Conservation (phyloP, 2,113 vertebrate species). For the Grantiella picta region DNA sequence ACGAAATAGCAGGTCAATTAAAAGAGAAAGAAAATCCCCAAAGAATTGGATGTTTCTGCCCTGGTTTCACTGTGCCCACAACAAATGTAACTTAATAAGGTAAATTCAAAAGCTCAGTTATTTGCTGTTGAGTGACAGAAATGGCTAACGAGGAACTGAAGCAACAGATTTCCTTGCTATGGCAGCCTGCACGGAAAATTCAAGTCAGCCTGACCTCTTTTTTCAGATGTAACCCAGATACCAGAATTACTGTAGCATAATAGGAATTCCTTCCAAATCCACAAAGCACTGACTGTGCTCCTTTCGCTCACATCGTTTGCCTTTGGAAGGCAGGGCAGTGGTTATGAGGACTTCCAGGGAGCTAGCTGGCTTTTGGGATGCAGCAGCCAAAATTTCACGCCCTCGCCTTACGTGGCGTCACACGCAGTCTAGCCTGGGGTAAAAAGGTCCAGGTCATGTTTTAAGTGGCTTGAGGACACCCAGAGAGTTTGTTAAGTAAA, state of each 20-base stretch:
- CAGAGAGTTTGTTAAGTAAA: not conserved
- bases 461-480: slow-evolving; percentile 25
- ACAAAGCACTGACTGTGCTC: slow-evolving; percentile 17
- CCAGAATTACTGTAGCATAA: slow-evolving; percentile 71
- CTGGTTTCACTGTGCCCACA: slow-evolving; percentile 28
- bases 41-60: not conserved
- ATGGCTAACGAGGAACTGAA: slow-evolving; percentile 43
- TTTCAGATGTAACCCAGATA: slow-evolving; percentile 66
- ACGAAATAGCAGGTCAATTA: slow-evolving; percentile 47
- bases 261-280: slow-evolving; percentile 73
- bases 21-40: slow-evolving; percentile 35
- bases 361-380: not conserved
- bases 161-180: slow-evolving; percentile 63
- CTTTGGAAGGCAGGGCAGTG: slow-evolving; percentile 31
- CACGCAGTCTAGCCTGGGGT: not conserved
- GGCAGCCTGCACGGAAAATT: slow-evolving; percentile 67
- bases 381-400: not conserved
- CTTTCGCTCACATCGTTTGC: not conserved
- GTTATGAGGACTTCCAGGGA: not conserved
- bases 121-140: slow-evolving; percentile 23
- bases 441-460: slow-evolving; percentile 34
- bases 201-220: slow-evolving; percentile 67
- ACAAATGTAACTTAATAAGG: slow-evolving; percentile 47
- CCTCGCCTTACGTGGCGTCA: not conserved
- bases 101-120: slow-evolving; percentile 18